Percentiles rank a stretch among this genome's conserved stretches.
Conservation (phyloP, 2,888 invertebrate species). For the Ochlodes sylvanus region DNA sequence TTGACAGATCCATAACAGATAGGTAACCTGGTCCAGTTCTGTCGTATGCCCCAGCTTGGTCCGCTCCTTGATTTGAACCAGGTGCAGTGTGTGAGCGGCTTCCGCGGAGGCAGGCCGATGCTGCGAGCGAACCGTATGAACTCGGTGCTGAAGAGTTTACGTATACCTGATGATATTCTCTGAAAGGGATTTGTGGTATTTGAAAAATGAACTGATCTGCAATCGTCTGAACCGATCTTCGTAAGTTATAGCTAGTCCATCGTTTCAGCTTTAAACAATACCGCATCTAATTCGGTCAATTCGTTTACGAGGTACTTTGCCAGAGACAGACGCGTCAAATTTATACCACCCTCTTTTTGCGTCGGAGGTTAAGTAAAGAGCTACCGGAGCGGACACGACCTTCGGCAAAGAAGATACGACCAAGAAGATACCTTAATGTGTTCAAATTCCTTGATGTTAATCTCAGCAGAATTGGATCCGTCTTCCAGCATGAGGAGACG, state of each 20-base stretch:
- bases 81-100: constrained; percentile 79
- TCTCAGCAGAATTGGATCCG: constrained; percentile 68
- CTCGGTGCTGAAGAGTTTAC: constrained; percentile 46
- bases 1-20: not conserved
- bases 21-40: constrained; percentile 65
- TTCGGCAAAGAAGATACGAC: too few species aligned
- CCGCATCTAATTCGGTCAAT: too few species aligned
- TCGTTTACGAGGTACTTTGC: too few species aligned
- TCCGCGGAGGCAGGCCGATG: constrained; percentile 70
- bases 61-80: constrained; percentile 81
- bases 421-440: constrained; percentile 81
- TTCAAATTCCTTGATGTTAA: constrained; percentile 76
- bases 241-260: too few species aligned
- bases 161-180: constrained; percentile 8
- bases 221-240: too few species aligned
- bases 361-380: too few species aligned
- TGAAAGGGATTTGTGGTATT: constrained; percentile 1
- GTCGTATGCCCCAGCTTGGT: constrained; percentile 70
- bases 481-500: constrained; percentile 76
- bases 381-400: too few species aligned
- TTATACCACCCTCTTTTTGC: too few species aligned
- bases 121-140: constrained; percentile 68
- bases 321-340: too few species aligned
- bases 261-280: too few species aligned
- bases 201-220: too few species aligned